Evolutionary conservation across 1,140 invertebrate genomes (phyloP), one percentile per base, ranked within the genome.

Genomic region (Pseudomyrmex pallidus): DNA sequence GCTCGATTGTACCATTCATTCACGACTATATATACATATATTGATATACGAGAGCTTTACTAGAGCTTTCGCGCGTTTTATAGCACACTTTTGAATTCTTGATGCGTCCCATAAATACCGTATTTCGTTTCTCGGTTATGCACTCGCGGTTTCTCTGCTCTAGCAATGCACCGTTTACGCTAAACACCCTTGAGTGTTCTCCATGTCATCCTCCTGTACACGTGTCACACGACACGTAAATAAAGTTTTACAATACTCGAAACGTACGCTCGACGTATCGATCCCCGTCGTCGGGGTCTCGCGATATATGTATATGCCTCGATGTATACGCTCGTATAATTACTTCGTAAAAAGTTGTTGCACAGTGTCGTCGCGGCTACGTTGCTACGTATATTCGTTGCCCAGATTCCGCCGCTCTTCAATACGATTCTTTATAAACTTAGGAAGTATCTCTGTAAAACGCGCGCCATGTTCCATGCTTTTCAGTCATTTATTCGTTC

Each of bases 181-280:
- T 72, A 72, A 80, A 80, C 54, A 80, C 15, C n/a, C 54, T n/a
- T 48, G 56, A 70, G 56, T 70, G 54, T 61, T n/a, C 76, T 50
- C 46, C 76, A 48, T 70, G 44, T 57, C 76, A 72, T 59, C 20
- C 20, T 20, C 10, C 17, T 35, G 35, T 22, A 22, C 22, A 70
- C 22, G 54, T 13, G 15, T 22, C 50, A n/a, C 25, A 48, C 13
- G 50, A 52, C 50, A 25, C 7, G 52, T 44, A 22, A 59, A 61
- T 35, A 25, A 80, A 80, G 76, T 80, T 80, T 80, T 80, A 80
- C 76, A 72, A 80, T 80, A 72, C 76, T 57, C 56, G 20, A 80
- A 72, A 80, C 54, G 44, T 70, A 78, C 20, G 66, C 54, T 25
- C 44, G 52, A 25, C n/a, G 52, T 80, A 80, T 80, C 57, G 76